Conservation (phyloP, 2,888 invertebrate species). For the Phragmatobia fuliginosa region DNA sequence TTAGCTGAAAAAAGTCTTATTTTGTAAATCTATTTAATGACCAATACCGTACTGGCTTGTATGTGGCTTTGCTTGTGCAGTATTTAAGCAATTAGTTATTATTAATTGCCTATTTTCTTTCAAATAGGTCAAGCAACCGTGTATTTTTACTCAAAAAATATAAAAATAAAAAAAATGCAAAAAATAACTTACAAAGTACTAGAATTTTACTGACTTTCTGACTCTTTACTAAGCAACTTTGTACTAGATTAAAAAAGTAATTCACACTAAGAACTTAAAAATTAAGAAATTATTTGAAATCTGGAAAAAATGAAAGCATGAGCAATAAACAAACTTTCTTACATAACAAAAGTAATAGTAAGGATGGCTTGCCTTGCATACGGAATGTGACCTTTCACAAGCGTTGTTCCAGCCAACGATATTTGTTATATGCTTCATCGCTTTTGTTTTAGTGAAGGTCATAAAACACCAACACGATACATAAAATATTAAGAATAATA, state of each 20-base stretch:
- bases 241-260: neutral
- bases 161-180: neutral
- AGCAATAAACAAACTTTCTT: conserved; percentile 16
- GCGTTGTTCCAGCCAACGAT: conserved; percentile 36
- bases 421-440: conserved; percentile 45
- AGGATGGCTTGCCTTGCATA: conserved; percentile 35
- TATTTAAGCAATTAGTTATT: neutral
- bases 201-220: neutral
- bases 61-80: neutral
- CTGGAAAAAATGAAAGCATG: neutral
- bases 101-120: neutral
- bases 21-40: too few relatives aligned
- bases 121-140: neutral
- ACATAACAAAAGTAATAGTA: conserved; percentile 14
- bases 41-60: too few relatives aligned
- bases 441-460: conserved; percentile 46
- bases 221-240: neutral
- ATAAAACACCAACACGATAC: conserved; percentile 20
- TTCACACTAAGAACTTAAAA: neutral
- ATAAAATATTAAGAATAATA: conserved; percentile 8
- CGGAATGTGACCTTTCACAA: conserved; percentile 53
- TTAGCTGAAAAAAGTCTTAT: too few relatives aligned
- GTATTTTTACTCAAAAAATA: neutral
- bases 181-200: too few relatives aligned
- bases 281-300: neutral